Conservation (phyloP, 1,140 invertebrate genomes). For the Solenopsis fugax region DNA sequence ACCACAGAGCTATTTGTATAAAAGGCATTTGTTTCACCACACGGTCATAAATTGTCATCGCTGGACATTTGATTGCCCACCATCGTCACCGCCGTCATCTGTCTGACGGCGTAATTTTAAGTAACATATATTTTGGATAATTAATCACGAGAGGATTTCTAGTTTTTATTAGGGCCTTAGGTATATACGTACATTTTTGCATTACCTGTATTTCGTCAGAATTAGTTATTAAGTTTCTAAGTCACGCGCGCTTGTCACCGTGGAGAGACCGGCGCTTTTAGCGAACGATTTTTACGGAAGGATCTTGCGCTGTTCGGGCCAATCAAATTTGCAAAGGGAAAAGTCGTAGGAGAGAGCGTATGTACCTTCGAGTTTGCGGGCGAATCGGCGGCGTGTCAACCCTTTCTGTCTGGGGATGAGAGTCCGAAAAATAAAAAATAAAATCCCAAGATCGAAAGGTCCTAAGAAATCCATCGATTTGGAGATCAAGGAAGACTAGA, state of each 20-base stretch:
- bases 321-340: slow-evolving; percentile 60
- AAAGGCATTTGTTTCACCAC: slow-evolving; percentile 71
- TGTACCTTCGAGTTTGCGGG: slow-evolving; percentile 51
- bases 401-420: not conserved
- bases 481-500: not conserved
- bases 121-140: slow-evolving; percentile 77
- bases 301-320: slow-evolving; percentile 63
- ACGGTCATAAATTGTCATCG: slow-evolving; percentile 47
- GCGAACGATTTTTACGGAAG: slow-evolving; percentile 66
- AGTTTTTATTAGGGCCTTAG: slow-evolving; percentile 71
- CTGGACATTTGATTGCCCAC: slow-evolving; percentile 70
- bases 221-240: slow-evolving; percentile 67
- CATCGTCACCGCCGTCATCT: slow-evolving; percentile 32
- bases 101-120: slow-evolving; percentile 63
- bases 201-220: slow-evolving; percentile 68
- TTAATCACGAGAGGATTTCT: slow-evolving; percentile 61
- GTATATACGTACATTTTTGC: slow-evolving; percentile 60
- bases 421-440: not conserved
- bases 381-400: slow-evolving; percentile 22
- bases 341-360: slow-evolving; percentile 17
- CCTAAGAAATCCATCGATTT: not conserved
- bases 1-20: slow-evolving; percentile 80
- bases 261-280: slow-evolving; percentile 27
- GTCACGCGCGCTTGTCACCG: slow-evolving; percentile 41
- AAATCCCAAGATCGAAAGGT: not conserved